A percentile compares a stretch with the other conserved stretches of the same genome.
These are phyloP conservation scores for Hydra vulgaris DNA, from an alignment of 30 jellyfish, hydroid and myxozoan genomes.

Conservation along the genomic window DNA sequence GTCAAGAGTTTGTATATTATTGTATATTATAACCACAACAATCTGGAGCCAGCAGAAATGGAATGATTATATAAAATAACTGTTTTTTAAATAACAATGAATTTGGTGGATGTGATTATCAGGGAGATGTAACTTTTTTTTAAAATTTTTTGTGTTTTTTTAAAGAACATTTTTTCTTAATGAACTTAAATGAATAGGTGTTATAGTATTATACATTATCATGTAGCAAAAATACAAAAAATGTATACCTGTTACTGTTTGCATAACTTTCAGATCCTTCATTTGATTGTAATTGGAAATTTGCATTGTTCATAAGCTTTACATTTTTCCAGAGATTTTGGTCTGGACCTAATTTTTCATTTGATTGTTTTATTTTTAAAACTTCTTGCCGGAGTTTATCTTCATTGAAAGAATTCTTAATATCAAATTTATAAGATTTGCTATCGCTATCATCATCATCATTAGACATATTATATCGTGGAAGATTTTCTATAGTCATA, in stretches of 20 bases:
- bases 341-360: neutral
- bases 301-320: neutral
- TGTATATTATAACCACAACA: no score
- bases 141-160: no score
- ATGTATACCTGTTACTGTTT: neutral
- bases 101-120: no score
- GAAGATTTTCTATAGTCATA: constrained; percentile 69
- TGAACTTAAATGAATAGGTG: no score
- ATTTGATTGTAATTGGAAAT: neutral
- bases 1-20: no score
- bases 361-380: neutral
- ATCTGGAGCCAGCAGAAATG: no score
- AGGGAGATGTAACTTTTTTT: no score
- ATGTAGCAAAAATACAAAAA: neutral
- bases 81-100: no score
- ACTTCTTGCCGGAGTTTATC: neutral
- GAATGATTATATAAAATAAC: no score
- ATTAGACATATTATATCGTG: neutral
- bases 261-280: neutral
- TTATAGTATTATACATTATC: no score
- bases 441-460: constrained; percentile 5
- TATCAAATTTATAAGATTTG: neutral
- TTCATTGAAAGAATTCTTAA: neutral
- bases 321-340: neutral
- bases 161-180: no score